Percentiles rank a stretch among this genome's conserved stretches.
Evolutionary conservation across 2,797 vertebrate genomes (phyloP).

Genomic region (Crocodylus rhombifer): DNA sequence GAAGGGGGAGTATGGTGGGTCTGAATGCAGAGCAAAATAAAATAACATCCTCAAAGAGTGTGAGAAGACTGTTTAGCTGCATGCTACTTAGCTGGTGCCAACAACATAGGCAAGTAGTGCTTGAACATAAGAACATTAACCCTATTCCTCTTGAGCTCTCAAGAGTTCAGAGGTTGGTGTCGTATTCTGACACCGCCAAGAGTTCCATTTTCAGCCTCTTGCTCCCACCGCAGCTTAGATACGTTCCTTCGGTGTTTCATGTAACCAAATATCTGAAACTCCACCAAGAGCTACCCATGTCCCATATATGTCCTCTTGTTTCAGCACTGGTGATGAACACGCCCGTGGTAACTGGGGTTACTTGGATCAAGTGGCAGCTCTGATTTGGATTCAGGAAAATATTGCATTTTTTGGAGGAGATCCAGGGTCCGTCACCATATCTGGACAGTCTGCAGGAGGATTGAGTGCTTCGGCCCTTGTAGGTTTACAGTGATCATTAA

Average conservation of each 20-base stretch:
- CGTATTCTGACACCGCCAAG: not conserved
- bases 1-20: not conserved
- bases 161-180: not conserved
- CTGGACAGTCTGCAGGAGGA: slow-evolving; percentile 85
- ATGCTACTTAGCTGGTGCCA: not conserved
- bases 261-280: not conserved
- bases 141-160: not conserved
- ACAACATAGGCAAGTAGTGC: not conserved
- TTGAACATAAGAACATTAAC: not conserved
- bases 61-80: not conserved
- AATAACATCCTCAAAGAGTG: not conserved
- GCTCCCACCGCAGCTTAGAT: not conserved
- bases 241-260: not conserved
- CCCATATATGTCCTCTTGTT: not conserved
- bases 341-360: slow-evolving; percentile 87
- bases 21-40: not conserved
- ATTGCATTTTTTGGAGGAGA: slow-evolving; percentile 81
- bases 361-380: slow-evolving; percentile 86
- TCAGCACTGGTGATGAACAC: slow-evolving; percentile 84
- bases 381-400: slow-evolving; percentile 87
- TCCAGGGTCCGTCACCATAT: slow-evolving; percentile 83
- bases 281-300: not conserved
- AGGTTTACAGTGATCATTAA: not conserved
- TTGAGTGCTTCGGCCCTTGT: slow-evolving; percentile 85
- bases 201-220: not conserved